These are phyloP conservation scores for Troides oblongomaculatus DNA, from an alignment of 2,888 invertebrate genomes.

Conservation along the genomic window DNA sequence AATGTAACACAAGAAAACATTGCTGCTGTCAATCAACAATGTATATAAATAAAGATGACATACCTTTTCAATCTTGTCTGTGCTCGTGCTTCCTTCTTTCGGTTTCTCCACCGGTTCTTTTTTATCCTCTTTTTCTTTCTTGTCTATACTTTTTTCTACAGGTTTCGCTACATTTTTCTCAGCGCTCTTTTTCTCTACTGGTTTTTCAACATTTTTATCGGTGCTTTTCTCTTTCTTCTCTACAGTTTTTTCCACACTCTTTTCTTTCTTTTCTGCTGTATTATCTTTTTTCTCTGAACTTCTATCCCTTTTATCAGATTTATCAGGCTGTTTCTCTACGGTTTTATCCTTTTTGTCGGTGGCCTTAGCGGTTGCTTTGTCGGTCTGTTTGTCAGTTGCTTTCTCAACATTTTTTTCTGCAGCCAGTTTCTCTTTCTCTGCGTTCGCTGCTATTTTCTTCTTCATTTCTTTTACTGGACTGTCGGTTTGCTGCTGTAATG, in stretches of 20 bases:
- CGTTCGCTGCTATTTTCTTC: constrained; percentile 70
- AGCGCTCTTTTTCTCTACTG: constrained; percentile 30
- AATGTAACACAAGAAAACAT: too few species aligned
- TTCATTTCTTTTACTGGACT: constrained; percentile 73
- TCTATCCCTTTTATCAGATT: constrained; percentile 38
- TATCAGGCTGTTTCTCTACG: constrained; percentile 43
- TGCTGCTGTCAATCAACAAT: too few species aligned
- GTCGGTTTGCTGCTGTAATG: constrained; percentile 52
- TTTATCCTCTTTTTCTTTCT: constrained; percentile 3
- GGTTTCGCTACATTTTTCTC: constrained; percentile 42
- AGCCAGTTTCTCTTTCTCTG: constrained; percentile 65
- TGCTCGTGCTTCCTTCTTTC: constrained; percentile 11
- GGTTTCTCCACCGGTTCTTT: constrained; percentile 37
- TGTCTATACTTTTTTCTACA: constrained; percentile 32
- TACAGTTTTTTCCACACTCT: constrained; percentile 35
- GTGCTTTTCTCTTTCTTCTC: constrained; percentile 37
- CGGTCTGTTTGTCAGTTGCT: constrained; percentile 44
- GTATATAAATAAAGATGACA: background rate
- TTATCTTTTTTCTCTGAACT: constrained; percentile 40
- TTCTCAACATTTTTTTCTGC: constrained; percentile 47
- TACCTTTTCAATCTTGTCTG: constrained; percentile 51
- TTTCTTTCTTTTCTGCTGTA: constrained; percentile 35
- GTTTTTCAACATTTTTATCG: constrained; percentile 36
- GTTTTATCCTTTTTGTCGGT: constrained; percentile 35
- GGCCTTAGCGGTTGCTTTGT: constrained; percentile 39